Base-by-base conservation (phyloP, 2,888 invertebrate genomes). In the Parochlus steinenii region DNA sequence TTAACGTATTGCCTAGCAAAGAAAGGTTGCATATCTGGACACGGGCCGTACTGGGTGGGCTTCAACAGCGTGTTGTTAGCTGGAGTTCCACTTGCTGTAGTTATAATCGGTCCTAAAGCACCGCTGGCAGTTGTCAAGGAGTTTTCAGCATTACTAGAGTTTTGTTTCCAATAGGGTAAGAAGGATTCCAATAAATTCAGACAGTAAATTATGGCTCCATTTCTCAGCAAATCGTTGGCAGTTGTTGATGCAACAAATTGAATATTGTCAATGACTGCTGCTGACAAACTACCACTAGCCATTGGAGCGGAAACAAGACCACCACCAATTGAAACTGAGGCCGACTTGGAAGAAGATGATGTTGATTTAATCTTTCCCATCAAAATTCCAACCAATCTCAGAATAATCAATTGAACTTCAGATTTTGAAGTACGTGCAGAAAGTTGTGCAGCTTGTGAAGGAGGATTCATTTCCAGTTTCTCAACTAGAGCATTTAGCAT, bases 1-100 rank as follows among this genome's bases (percentile, higher is more conserved):
- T 42, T 42, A 23, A 93, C 81, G 50, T 92, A 92, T 52, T 87
- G 89, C 43, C 80, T 74, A 34, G 83, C 68, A 63, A 95, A 95
- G 61, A 97, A 86, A 7, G 93, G 93, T 5, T 86, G 82, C 81
- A 93, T 89, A 53, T 97, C 93, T 0, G 90, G 90, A 29, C 85
- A 72, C 0, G 86, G 74, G 22, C 78, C 72, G 2, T 78, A 72
- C 10, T 79, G 72, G 46, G 79, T 80, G 25, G 85, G 80, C 52
- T 85, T 89, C 26, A 93, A 57, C 26, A 92, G 61, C 42, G 49
- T 52, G 23, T 49, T 50, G 69, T 76, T 25, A 75, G 78, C 14
- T 65, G 70, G 1, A 71, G 58, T 10, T 67, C 56, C n/a, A 61
- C 53, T 1, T 54, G 37, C 35, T 15, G 36, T 27, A 7, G 43